These are phyloP conservation scores for Cerastis rubricosa DNA, from an alignment of 2,888 invertebrate species.

Conservation along the genomic window DNA sequence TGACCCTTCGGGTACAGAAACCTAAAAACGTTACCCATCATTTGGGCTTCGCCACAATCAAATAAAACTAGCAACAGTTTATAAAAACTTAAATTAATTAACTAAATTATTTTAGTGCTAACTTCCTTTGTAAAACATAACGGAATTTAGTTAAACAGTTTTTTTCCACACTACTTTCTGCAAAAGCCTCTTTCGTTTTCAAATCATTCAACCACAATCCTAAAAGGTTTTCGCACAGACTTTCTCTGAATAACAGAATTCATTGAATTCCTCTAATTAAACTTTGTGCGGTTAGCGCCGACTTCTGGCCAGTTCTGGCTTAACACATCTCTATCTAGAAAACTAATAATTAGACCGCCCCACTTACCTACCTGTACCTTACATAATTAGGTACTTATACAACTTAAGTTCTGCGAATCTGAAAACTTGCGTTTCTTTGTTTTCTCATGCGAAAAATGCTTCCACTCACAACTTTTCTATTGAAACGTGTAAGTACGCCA, in stretches of 20 bases:
- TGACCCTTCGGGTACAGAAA: no score
- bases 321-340: constrained; percentile 9
- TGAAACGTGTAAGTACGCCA: not conserved
- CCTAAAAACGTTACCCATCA: not conserved
- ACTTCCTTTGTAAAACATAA: not conserved
- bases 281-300: constrained; percentile 20
- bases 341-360: constrained; percentile 20
- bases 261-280: constrained; percentile 29
- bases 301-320: constrained; percentile 2
- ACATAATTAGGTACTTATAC: not conserved
- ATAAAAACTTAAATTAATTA: not conserved
- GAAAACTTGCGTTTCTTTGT: not conserved
- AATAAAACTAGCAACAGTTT: no score
- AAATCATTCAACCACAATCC: constrained; percentile 10
- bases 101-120: not conserved
- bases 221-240: not conserved
- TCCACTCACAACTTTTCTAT: constrained; percentile 1
- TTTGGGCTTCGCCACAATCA: not conserved
- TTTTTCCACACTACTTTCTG: not conserved
- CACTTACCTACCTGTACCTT: not conserved
- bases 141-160: not conserved
- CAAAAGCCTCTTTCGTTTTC: not conserved
- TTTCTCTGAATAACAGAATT: constrained; percentile 21
- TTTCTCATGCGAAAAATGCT: constrained; percentile 10
- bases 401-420: constrained; percentile 14